Conservation (phyloP, 2,797 vertebrate genomes). For the Bovichtus variegatus region DNA sequence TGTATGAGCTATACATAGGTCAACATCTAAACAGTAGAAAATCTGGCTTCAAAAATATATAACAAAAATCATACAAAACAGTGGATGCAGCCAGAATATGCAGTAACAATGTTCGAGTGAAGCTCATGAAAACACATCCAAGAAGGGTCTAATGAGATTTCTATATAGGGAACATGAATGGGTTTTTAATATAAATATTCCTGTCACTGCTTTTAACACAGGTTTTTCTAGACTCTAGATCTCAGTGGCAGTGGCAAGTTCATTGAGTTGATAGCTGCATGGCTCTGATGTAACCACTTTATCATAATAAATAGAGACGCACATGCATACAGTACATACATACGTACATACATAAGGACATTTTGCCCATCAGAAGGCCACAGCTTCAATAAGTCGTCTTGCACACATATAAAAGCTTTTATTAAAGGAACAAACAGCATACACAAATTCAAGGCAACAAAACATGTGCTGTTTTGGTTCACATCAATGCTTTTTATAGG, state of each 20-base stretch:
- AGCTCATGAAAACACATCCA: slow-evolving; percentile 14
- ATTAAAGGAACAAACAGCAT: background rate
- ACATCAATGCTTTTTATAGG: background rate
- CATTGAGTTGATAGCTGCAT: background rate
- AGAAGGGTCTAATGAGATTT: slow-evolving; percentile 9
- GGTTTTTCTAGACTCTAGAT: slow-evolving; percentile 3
- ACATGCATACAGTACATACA: no score
- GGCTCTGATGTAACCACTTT: background rate
- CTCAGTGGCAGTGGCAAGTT: slow-evolving; percentile 9
- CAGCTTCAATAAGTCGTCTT: slow-evolving; percentile 4
- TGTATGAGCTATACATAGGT: background rate
- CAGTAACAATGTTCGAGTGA: background rate
- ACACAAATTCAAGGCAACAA: background rate
- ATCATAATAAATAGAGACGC: background rate
- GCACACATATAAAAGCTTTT: background rate
- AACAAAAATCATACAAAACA: background rate
- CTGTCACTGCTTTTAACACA: slow-evolving; percentile 12
- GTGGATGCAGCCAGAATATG: slow-evolving; percentile 13
- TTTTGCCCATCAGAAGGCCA: slow-evolving; percentile 16
- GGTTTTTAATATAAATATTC: slow-evolving; percentile 1
- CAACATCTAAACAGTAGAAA: slow-evolving; percentile 8
- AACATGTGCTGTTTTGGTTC: background rate
- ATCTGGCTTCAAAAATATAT: background rate
- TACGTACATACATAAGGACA: background rate
- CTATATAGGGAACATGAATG: background rate